Conservation (phyloP, 2,797 vertebrate species). For the Pachyuromys duprasi region DNA sequence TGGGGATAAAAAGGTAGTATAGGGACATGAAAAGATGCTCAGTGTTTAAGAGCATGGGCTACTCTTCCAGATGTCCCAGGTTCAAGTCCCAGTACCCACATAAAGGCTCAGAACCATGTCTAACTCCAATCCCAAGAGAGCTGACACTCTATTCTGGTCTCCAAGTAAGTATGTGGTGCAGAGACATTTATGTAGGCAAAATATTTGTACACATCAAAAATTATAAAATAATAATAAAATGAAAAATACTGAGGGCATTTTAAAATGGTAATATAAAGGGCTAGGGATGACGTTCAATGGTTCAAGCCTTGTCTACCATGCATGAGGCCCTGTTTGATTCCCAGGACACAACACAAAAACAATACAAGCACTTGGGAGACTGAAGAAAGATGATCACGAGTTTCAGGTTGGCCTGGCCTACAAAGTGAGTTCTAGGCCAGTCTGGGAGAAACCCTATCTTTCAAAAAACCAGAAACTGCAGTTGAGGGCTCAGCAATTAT, state of each 20-base stretch:
- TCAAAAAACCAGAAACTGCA: background rate
- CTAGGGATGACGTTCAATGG: background rate
- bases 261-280: background rate
- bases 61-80: background rate
- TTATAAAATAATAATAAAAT: background rate
- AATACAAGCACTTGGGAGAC: background rate
- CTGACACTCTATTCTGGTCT: background rate
- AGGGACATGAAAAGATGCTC: background rate
- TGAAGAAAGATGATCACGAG: background rate
- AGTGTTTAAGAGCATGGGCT: background rate
- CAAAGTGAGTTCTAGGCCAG: background rate
- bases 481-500: background rate
- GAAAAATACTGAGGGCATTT: background rate
- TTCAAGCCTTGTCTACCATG: background rate
- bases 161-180: background rate
- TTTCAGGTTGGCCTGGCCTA: background rate
- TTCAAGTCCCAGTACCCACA: background rate
- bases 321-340: background rate
- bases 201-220: background rate
- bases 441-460: background rate
- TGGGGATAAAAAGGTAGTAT: background rate
- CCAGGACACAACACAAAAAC: background rate
- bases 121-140: background rate
- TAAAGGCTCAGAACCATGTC: background rate
- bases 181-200: background rate